Base-by-base conservation (phyloP, 2,888 invertebrate genomes). In the Orthosia incerta region DNA sequence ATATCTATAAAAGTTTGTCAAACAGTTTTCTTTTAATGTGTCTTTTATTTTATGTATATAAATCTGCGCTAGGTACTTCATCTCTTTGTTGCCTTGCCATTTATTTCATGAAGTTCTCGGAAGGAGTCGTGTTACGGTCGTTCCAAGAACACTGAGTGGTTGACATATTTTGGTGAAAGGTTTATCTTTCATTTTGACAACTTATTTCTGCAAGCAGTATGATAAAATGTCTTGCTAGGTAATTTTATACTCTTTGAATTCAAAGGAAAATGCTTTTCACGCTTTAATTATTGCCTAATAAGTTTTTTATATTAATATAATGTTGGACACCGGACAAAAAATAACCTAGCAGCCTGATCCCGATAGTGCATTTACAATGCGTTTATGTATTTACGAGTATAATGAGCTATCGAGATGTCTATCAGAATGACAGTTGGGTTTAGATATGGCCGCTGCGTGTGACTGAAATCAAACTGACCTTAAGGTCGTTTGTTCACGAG, bases 81-180 rank as follows among this genome's bases (percentile, higher is more conserved):
- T 63, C 9, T 48, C 18, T 76, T 55, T 55, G 26, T 57, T 57
- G 48, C 9, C 39, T 45, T 63, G 39, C 20, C 31, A 7, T 60
- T 53, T 48, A 55, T 50, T 26, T 53, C 39, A 15, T 53, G 75
- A 80, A 51, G 59, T 64, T 26, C 16, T 26, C 12, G 16, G 62
- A 31, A 59, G 55, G 45, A 64, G 53, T 63, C n/a, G 3, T 9
- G 12, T 60, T 67, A 9, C 5, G 13, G 26, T 62, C 48, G 51
- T 76, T 76, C 23, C 18, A 55, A 68, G 45, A 55, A 39, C 20
- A 45, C 26, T 39, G 39, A 55, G 31, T 12, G 12, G 53, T 60
- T 53, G 26, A 57, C 79, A 79, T 75, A 57, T 71, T 78, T 75
- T 18, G 9, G 20, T 48, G 9, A 51, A 13, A 20, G 31, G 60